These are phyloP conservation scores for Notechis scutatus DNA, from an alignment of 2,113 vertebrate species.

Conservation along the genomic window DNA sequence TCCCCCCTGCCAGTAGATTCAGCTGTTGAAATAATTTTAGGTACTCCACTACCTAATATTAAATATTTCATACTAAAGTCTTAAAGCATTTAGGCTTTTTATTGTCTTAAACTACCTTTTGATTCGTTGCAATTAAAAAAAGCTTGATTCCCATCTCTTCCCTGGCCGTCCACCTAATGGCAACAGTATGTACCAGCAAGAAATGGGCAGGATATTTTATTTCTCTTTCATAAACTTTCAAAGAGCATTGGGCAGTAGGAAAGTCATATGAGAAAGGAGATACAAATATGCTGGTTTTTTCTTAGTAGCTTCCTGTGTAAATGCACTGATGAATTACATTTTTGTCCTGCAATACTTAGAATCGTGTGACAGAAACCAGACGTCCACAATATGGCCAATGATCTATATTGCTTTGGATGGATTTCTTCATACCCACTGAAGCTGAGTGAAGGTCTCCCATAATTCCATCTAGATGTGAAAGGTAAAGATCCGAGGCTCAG, in stretches of 20 bases:
- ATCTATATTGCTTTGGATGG: neutral
- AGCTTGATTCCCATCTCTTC: accelerated
- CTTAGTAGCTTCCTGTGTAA: neutral
- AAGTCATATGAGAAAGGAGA: neutral
- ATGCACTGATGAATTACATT: neutral
- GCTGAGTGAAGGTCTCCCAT: neutral
- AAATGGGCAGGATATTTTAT: neutral
- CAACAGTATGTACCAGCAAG: accelerated
- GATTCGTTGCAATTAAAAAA: neutral
- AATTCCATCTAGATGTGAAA: neutral
- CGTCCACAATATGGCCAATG: neutral
- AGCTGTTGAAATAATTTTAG: accelerated
- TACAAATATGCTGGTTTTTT: neutral
- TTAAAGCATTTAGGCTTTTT: neutral
- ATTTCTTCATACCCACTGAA: neutral
- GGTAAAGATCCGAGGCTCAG: neutral
- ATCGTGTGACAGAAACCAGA: neutral
- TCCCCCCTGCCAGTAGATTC: neutral
- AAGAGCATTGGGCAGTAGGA: neutral
- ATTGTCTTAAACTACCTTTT: accelerated
- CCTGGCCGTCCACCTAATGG: accelerated
- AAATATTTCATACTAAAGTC: neutral
- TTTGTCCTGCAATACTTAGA: neutral
- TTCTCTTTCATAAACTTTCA: neutral
- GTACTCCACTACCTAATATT: neutral